Evolutionary conservation across 2,888 invertebrate species (phyloP).

Genomic region (Copidosoma aretas): DNA sequence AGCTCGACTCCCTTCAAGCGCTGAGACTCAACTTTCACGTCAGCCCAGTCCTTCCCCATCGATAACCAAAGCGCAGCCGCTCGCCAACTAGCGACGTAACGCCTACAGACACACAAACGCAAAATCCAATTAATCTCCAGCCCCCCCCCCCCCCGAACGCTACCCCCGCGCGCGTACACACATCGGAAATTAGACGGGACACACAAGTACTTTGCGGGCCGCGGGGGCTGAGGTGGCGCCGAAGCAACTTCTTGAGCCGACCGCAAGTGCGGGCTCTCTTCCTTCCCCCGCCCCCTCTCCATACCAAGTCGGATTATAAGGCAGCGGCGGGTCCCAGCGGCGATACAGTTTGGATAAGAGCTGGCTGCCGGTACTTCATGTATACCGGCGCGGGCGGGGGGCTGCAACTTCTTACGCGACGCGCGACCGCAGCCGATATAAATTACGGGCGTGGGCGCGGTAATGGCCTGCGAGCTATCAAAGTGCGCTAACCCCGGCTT

Average conservation of each 20-base stretch:
- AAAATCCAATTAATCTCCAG: too few relatives aligned
- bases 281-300: background rate
- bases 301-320: slow-evolving; percentile 7
- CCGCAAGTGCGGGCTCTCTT: too few relatives aligned
- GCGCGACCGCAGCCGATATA: slow-evolving; percentile 46
- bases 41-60: too few relatives aligned
- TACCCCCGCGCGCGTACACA: too few relatives aligned
- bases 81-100: too few relatives aligned
- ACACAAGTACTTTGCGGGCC: slow-evolving; percentile 12
- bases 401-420: slow-evolving; percentile 23
- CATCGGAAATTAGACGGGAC: slow-evolving; percentile 17
- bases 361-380: background rate
- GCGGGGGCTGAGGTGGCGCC: slow-evolving; percentile 2
- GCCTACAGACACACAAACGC: too few relatives aligned
- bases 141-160: too few relatives aligned
- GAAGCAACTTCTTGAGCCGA: background rate
- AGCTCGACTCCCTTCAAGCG: too few relatives aligned
- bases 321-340: slow-evolving; percentile 4
- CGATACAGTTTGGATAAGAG: slow-evolving; percentile 9
- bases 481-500: slow-evolving; percentile 13
- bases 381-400: too few relatives aligned
- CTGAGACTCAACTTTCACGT: too few relatives aligned
- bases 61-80: too few relatives aligned
- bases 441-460: slow-evolving; percentile 46
- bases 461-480: slow-evolving; percentile 44